A percentile compares a stretch with the other conserved stretches of the same genome.
phyloP scores from a whole-genome alignment of 2,888 invertebrate genomes.

The Schizaphis graminum region DNA sequence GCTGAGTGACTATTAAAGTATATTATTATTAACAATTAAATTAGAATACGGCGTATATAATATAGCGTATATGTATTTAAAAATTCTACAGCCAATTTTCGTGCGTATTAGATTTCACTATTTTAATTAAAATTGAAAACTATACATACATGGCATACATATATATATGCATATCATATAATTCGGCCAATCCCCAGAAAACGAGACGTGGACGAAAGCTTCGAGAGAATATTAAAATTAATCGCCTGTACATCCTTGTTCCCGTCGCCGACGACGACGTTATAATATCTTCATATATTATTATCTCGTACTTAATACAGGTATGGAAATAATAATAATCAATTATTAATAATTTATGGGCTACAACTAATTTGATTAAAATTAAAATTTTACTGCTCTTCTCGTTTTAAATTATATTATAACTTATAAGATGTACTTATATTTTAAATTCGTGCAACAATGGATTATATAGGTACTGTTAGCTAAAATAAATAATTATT shows the following conservation, averaged over 20 bases:
- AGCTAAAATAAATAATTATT: background rate
- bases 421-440: background rate
- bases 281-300: background rate
- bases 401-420: background rate
- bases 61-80: background rate
- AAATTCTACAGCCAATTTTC: background rate
- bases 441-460: background rate
- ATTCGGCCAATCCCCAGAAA: background rate
- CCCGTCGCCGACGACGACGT: background rate
- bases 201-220: constrained; percentile 9
- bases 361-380: constrained; percentile 19
- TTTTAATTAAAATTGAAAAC: constrained; percentile 28
- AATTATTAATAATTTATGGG: constrained; percentile 19
- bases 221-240: constrained; percentile 49
- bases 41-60: background rate
- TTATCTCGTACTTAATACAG: background rate
- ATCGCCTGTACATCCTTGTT: constrained; percentile 51
- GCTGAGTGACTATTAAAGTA: background rate
- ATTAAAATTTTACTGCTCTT: background rate
- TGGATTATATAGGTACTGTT: background rate
- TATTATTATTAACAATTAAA: background rate
- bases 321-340: constrained; percentile 9
- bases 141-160: background rate
- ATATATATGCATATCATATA: background rate
- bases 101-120: background rate